Evolutionary conservation across 1,140 invertebrate genomes (phyloP).

Genomic region (Drosophila pallidifrons): DNA sequence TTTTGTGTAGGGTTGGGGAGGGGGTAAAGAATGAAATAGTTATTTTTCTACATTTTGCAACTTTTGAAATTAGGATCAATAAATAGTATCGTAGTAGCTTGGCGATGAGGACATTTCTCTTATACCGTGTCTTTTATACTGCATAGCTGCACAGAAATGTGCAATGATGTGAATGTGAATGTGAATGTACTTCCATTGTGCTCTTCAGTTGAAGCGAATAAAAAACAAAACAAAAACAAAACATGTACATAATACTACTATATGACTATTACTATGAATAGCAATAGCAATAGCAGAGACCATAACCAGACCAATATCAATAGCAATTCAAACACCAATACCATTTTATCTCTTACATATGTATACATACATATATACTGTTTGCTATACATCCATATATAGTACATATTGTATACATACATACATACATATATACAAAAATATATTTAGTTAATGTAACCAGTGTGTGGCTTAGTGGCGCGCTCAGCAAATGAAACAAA

Average conservation of each 20-base stretch:
- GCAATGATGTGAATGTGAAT: constrained; percentile 5
- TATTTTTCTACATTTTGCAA: constrained; percentile 36
- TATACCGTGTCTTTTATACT: background rate
- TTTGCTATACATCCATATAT: constrained; percentile 1
- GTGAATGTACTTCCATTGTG: constrained; percentile 32
- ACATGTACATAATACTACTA: constrained; percentile 12
- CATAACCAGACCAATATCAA: constrained; percentile 13
- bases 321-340: constrained; percentile 12
- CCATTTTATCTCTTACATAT: background rate
- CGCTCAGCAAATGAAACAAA: constrained; percentile 19
- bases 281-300: constrained; percentile 13
- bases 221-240: background rate
- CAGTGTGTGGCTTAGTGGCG: constrained; percentile 38
- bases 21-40: constrained; percentile 3
- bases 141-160: background rate
- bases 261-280: constrained; percentile 22
- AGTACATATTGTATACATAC: too few species aligned
- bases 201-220: constrained; percentile 18
- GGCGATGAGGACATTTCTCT: constrained; percentile 20
- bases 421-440: too few species aligned
- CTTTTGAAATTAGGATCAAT: constrained; percentile 10
- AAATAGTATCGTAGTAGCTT: constrained; percentile 13
- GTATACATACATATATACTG: constrained; percentile 6
- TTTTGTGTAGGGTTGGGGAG: too few species aligned
- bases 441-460: constrained; percentile 22